Evolutionary conservation across 2,888 invertebrate species (phyloP), one percentile per base, ranked within the genome.

Genomic region (Amphiduros pacificus): DNA sequence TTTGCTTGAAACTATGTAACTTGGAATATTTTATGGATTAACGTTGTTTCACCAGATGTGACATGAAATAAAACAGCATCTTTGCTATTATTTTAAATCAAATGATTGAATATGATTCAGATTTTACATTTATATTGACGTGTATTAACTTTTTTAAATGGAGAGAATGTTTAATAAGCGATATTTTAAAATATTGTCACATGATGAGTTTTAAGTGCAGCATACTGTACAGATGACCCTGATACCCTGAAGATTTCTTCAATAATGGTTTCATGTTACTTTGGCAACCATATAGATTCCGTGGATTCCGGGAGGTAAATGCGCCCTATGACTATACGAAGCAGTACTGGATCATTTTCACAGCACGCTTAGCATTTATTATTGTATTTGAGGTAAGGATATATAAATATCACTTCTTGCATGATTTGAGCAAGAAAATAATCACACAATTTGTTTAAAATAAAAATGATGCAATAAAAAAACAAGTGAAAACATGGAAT

Each of bases 281-380:
- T 48, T 48, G 11, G 11, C 36, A 36, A 9, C 6, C 28, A 9
- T 51, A 14, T 20, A 56, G 58, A 31, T 58, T 50, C 36, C 44
- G 48, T 11, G 58, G 58, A 1, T 58, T 50, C 20, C 32, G 77
- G 9, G 65, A 67, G n/a, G 49, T 69, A 20, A 27, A 50, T 1
- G 40, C 67, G 1, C 53, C 64, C 17, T 77, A 79, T 54, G 55
- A 67, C n/a, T 78, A 64, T 57, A 93, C 92, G 51, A 89, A 91
- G 0, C 91, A 92, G 73, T 96, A 94, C 83, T 98, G 95, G 92
- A 90, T 92, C 75, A 88, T 97, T 61, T 86, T 97, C 73, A 93
- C 94, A 4, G 92, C 92, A 1, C 66, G 73, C 56, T 68, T 82
- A 36, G 78, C 77, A 3, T 81, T 82, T 63, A 71, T 81, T 54